Conservation (phyloP, 2,113 vertebrate species). For the Triplophysa rosa region DNA sequence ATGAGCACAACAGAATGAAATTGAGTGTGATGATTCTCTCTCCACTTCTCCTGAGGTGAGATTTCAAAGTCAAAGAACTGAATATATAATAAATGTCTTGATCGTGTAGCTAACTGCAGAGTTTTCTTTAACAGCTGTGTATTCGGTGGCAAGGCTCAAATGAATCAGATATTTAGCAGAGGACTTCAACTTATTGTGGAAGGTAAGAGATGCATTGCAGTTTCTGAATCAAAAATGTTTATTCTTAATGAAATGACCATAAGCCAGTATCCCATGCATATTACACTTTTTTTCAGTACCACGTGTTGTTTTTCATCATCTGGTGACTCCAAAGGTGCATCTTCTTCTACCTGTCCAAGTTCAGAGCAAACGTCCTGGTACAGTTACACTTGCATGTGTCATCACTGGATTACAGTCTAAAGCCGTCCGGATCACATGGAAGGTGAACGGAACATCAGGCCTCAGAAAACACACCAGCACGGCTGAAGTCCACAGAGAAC, state of each 20-base stretch:
- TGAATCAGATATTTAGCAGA: conserved; percentile 46
- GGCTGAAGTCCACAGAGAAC: neutral
- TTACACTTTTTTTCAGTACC: neutral
- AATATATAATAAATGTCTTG: neutral
- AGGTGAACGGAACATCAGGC: conserved; percentile 35
- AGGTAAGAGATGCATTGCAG: conserved; percentile 40
- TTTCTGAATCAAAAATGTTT: neutral
- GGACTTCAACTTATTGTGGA: conserved; percentile 54
- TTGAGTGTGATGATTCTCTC: neutral
- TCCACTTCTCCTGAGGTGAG: neutral
- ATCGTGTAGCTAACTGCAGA: neutral
- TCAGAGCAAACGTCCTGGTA: neutral
- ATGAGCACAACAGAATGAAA: neutral
- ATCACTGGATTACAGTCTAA: conserved; percentile 46
- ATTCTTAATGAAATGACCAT: too few species aligned
- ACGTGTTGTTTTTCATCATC: neutral
- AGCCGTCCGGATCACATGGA: conserved; percentile 48
- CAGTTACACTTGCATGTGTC: conserved; percentile 45
- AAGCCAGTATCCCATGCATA: too few species aligned
- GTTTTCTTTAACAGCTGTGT: conserved; percentile 38
- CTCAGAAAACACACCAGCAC: neutral
- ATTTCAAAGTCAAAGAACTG: neutral
- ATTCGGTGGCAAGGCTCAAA: neutral
- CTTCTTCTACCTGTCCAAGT: conserved; percentile 32
- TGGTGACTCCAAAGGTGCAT: conserved; percentile 37